Percentiles rank a stretch among this genome's conserved stretches.
Evolutionary conservation across 2,888 invertebrate species (phyloP).

Genomic region (Palloptera scutellata): DNA sequence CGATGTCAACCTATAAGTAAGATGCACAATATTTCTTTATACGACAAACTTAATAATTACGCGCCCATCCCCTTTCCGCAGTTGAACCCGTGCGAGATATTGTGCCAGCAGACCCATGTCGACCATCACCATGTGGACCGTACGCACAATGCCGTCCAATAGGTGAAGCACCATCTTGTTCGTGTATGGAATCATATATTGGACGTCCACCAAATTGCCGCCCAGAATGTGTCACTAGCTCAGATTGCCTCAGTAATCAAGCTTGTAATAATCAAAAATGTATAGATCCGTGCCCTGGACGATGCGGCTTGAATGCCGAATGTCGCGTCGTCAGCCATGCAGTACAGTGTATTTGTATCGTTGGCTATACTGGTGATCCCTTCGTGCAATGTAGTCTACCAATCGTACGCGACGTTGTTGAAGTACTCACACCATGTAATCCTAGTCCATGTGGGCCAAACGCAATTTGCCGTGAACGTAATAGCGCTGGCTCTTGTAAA

Average conservation of each 20-base stretch:
- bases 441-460: slow-evolving; percentile 75
- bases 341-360: slow-evolving; percentile 74
- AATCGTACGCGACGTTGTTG: slow-evolving; percentile 58
- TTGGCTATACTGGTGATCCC: slow-evolving; percentile 79
- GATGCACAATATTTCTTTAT: slow-evolving; percentile 23
- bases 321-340: slow-evolving; percentile 81
- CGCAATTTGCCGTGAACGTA: slow-evolving; percentile 74
- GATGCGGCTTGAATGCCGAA: slow-evolving; percentile 77
- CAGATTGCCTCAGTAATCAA: slow-evolving; percentile 74
- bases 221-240: slow-evolving; percentile 81
- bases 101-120: slow-evolving; percentile 72
- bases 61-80: slow-evolving; percentile 40
- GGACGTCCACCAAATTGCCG: slow-evolving; percentile 80
- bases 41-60: too few species aligned
- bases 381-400: slow-evolving; percentile 71
- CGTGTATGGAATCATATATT: slow-evolving; percentile 73
- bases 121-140: slow-evolving; percentile 83
- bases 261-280: slow-evolving; percentile 83
- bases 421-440: slow-evolving; percentile 69
- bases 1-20: slow-evolving; percentile 71
- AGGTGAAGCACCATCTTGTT: slow-evolving; percentile 76
- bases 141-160: slow-evolving; percentile 76
- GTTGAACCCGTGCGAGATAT: slow-evolving; percentile 65
- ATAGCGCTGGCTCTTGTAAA: slow-evolving; percentile 73
- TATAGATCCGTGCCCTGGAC: slow-evolving; percentile 75